Percentiles rank a stretch among this genome's conserved stretches.
Conservation (phyloP, 2,113 vertebrate genomes). For the Hepsetus odoe region DNA sequence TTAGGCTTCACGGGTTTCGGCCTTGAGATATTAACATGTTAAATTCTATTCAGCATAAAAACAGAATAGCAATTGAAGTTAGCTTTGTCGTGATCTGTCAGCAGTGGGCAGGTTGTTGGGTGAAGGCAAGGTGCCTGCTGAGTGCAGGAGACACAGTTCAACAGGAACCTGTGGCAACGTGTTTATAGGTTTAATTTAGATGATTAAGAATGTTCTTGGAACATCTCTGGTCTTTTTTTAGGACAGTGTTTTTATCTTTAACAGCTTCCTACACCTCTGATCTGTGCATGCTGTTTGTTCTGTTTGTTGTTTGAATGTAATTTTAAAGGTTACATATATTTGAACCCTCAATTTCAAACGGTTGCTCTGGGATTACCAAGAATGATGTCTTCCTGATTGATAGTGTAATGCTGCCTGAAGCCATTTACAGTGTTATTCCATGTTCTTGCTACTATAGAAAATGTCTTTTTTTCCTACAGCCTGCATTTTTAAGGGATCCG, state of each 20-base stretch:
- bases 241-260: slow-evolving; percentile 25
- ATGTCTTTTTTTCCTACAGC: background rate
- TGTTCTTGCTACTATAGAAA: background rate
- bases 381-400: background rate
- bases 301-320: slow-evolving; percentile 5
- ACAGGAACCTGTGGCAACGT: slow-evolving; percentile 37
- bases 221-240: slow-evolving; percentile 2
- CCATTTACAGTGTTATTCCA: background rate
- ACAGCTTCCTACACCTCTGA: slow-evolving; percentile 16
- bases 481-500: background rate
- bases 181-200: slow-evolving; percentile 13
- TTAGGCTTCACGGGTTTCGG: slow-evolving; percentile 20
- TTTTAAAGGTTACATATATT: slow-evolving; percentile 4
- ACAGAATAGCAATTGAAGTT: slow-evolving; percentile 35
- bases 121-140: background rate
- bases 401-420: background rate
- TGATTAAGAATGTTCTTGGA: slow-evolving; percentile 25
- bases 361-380: background rate
- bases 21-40: slow-evolving; percentile 30
- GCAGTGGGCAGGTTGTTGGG: background rate
- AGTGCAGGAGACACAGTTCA: background rate
- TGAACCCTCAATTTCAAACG: background rate
- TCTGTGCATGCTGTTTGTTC: slow-evolving; percentile 20
- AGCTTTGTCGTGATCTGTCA: slow-evolving; percentile 31
- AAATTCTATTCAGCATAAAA: slow-evolving; percentile 46